Base-by-base conservation (phyloP, 2,888 invertebrate species). In the Cabera pusaria region DNA sequence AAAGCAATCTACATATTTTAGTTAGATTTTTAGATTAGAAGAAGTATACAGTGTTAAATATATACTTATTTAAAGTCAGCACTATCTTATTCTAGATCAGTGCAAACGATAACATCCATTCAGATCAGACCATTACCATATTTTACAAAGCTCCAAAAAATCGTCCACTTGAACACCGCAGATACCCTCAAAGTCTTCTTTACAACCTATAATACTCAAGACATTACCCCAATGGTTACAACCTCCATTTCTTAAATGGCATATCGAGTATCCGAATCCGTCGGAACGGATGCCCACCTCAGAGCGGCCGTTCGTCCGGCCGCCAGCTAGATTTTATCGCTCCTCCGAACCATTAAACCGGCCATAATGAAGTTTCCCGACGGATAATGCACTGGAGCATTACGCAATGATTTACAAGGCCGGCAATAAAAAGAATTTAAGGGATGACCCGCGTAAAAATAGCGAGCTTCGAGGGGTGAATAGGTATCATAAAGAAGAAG, bases 371-470 rank as follows among this genome's bases (percentile, higher is more conserved):
- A 88, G 86, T 88, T 84, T 85, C 85, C 76, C 74, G 69, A 57
- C 79, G 81, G 84, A 84, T 86, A 88, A 87, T 87, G 84, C 85
- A 86, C 81, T 82, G 73, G 70, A 72, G 87, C 84, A 84, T 86
- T 81, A 84, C 83, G 75, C 86, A 78, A 87, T 88, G 87, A 88
- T 88, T 87, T 88, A 87, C 85, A 81, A 82, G 83, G 80, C 77
- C 69, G 68, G 84, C 85, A 87, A 86, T 87, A 87, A 87, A 87
- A 87, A 86, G 84, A 86, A 86, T 87, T 85, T 85, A 85, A 85
- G 87, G 86, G 86, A 87, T 87, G 87, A 85, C 80, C 87, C 72
- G 63, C 56, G 80, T 78, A 82, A 82, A 82, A 82, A 82, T 80
- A 64, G 65, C 62, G 61, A 57, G 58, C 56, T 52, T 51, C 48